These are phyloP conservation scores for Danio aesculapii DNA, from an alignment of 2,797 vertebrate genomes.

Conservation along the genomic window DNA sequence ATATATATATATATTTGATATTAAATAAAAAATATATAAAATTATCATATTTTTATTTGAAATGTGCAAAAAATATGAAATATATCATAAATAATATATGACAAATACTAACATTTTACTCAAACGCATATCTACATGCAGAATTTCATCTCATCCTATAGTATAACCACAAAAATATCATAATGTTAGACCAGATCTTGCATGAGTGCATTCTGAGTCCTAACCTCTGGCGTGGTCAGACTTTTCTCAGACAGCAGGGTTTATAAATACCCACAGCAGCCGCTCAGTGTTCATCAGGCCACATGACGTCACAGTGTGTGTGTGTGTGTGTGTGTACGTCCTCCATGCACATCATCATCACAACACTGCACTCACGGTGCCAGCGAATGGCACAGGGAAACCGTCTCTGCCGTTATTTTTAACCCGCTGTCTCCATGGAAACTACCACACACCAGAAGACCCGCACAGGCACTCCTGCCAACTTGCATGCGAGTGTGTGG, in stretches of 20 bases:
- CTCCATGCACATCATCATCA: conserved; percentile 30
- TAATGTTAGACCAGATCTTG: too few species aligned
- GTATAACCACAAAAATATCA: too few species aligned
- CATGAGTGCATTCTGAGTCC: too few species aligned
- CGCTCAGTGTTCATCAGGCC: conserved; percentile 15
- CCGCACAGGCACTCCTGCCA: conserved; percentile 36
- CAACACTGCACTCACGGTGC: conserved; percentile 49
- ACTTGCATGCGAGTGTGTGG: conserved; percentile 43
- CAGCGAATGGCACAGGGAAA: conserved; percentile 61
- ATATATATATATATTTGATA: too few species aligned
- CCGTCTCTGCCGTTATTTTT: conserved; percentile 62
- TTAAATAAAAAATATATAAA: too few species aligned
- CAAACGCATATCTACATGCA: too few species aligned
- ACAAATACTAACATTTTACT: too few species aligned
- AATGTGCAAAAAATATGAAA: too few species aligned
- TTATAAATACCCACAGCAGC: conserved; percentile 32
- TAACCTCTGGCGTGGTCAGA: conserved; percentile 22
- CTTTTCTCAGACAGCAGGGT: neutral
- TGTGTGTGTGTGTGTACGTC: conserved; percentile 50
- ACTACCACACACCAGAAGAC: conserved; percentile 59
- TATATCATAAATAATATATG: too few species aligned
- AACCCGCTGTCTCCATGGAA: conserved; percentile 70
- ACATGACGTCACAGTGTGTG: conserved; percentile 35
- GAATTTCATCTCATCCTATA: too few species aligned
- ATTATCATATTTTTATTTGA: too few species aligned